A percentile compares a stretch with the other conserved stretches of the same genome.
Conservation (phyloP, 2,113 vertebrate genomes). For the Burhinus bistriatus region DNA sequence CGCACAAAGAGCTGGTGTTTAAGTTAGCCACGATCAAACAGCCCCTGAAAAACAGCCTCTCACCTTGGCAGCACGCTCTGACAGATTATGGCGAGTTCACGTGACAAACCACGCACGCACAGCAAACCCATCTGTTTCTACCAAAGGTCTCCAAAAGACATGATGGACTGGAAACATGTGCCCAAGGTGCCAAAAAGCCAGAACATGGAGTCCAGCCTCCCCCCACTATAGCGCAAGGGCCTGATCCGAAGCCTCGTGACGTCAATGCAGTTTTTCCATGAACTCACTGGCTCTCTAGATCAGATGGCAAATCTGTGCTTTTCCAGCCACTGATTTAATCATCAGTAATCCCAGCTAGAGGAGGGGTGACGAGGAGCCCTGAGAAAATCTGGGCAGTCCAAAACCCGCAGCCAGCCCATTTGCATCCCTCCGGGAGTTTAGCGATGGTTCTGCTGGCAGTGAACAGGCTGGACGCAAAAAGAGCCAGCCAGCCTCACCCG, state of each 20-base stretch:
- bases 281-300: neutral
- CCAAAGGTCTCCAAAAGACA: neutral
- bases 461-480: accelerated
- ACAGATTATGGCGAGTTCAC: neutral
- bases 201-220: accelerated
- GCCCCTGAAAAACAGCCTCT: neutral
- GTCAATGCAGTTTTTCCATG: neutral
- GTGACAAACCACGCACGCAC: accelerated
- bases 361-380: neutral
- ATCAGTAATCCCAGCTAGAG: neutral
- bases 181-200: accelerated
- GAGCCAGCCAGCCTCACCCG: accelerated
- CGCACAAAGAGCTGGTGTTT: neutral
- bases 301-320: neutral
- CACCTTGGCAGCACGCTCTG: neutral
- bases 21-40: neutral
- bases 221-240: accelerated
- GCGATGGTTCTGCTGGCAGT: accelerated
- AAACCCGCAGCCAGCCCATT: neutral
- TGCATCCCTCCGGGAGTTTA: accelerated
- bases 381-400: neutral
- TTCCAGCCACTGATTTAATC: accelerated
- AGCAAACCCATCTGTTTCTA: neutral
- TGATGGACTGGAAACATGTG: accelerated
- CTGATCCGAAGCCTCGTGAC: neutral